Evolutionary conservation across 2,113 vertebrate species (phyloP).

Genomic region (Opisthocomus hoazin): DNA sequence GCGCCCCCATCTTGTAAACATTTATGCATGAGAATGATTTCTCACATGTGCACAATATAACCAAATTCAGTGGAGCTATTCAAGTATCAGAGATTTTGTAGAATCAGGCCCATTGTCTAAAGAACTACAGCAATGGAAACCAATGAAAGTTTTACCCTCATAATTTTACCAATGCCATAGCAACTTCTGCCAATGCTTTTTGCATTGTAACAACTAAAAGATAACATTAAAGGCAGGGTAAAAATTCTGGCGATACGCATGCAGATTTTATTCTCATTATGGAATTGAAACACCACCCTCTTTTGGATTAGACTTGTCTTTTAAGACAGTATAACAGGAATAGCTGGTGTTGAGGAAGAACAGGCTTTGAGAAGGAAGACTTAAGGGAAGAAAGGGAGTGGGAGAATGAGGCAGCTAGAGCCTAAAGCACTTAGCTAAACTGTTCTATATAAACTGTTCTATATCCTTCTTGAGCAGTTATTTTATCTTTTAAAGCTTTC

Average conservation of each 20-base stretch:
- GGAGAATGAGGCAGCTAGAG: not conserved
- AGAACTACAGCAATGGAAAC: not conserved
- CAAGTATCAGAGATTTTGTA: not conserved
- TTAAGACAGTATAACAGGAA: not conserved
- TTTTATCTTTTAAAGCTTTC: conserved; percentile 51
- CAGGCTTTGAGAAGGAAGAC: not conserved
- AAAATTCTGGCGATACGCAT: not conserved
- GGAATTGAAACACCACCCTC: not conserved
- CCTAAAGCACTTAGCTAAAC: conserved; percentile 38
- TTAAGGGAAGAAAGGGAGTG: not conserved
- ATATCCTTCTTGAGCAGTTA: not conserved
- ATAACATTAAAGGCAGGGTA: not conserved
- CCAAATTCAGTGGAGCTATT: not conserved
- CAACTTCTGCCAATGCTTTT: not conserved
- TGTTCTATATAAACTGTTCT: conserved; percentile 13
- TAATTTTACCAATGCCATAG: not conserved
- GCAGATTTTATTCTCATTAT: not conserved
- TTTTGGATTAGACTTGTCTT: conserved; percentile 1
- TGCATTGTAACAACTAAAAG: not conserved
- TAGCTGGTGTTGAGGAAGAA: not conserved
- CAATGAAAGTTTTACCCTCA: not conserved
- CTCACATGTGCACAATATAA: not conserved
- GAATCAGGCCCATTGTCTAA: not conserved
- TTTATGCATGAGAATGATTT: not conserved
- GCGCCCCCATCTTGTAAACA: not conserved